Percentiles rank a stretch among this genome's conserved stretches.
Conservation (phyloP, 2,797 vertebrate genomes). For the Gambelia wislizenii region DNA sequence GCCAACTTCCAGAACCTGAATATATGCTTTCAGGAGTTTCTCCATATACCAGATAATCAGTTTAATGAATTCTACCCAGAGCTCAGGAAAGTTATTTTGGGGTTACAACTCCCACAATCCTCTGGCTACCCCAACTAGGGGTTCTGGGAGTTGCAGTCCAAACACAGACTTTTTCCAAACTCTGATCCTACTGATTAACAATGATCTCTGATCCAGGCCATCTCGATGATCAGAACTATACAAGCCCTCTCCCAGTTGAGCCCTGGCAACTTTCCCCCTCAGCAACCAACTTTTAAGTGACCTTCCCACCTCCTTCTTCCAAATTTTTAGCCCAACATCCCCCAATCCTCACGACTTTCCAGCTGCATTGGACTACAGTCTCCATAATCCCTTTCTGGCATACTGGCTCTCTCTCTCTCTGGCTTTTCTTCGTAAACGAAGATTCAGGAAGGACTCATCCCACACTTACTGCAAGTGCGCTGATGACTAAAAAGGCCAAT, state of each 20-base stretch:
- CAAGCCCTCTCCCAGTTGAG: neutral
- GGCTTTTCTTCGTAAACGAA: too few species aligned
- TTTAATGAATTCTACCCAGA: neutral
- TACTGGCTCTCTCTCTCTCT: too few species aligned
- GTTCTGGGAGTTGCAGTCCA: too few species aligned
- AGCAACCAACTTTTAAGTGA: neutral
- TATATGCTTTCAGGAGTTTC: neutral
- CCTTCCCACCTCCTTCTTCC: neutral
- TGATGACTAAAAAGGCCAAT: too few species aligned
- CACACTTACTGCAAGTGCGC: too few species aligned
- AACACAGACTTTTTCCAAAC: too few species aligned
- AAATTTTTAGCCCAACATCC: neutral
- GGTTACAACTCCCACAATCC: too few species aligned
- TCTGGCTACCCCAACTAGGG: too few species aligned
- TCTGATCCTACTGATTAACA: too few species aligned
- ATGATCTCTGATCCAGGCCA: neutral
- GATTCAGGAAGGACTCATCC: too few species aligned
- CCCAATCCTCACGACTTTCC: too few species aligned
- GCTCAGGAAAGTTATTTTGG: too few species aligned
- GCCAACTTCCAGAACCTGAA: neutral
- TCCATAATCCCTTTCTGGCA: neutral
- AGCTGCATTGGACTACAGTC: neutral
- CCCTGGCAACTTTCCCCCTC: neutral
- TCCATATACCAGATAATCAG: neutral
- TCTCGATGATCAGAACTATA: neutral